A percentile compares a stretch with the other conserved stretches of the same genome.
Conservation (phyloP, 2,888 invertebrate genomes). For the Allolobophora icterica region DNA sequence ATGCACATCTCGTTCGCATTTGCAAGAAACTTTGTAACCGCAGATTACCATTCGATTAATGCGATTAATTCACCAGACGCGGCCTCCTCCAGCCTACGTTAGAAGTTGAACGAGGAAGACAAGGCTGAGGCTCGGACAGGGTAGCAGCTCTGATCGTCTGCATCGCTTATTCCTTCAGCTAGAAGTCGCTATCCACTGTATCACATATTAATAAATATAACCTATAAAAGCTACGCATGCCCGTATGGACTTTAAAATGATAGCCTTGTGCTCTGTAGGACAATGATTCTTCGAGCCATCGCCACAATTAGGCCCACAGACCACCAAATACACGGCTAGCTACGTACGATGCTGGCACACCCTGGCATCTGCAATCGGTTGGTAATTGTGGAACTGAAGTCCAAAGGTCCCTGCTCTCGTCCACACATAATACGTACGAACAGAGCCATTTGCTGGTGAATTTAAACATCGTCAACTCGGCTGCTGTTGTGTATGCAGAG, state of each 20-base stretch:
- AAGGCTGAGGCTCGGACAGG: neutral
- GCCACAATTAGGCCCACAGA: neutral
- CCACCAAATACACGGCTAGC: neutral
- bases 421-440: neutral
- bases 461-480: neutral
- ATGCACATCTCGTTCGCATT: neutral
- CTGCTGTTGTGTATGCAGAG: neutral
- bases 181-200: neutral
- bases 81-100: neutral
- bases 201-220: neutral
- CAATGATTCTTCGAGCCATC: neutral
- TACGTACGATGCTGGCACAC: neutral
- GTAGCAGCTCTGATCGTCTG: neutral
- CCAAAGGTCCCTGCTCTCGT: constrained; percentile 12
- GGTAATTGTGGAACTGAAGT: neutral
- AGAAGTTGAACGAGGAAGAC: constrained; percentile 1
- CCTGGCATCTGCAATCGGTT: neutral
- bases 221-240: neutral
- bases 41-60: neutral
- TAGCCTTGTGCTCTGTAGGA: neutral
- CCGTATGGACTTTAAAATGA: neutral
- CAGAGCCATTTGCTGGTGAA: neutral
- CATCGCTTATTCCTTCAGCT: neutral
- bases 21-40: neutral
- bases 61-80: neutral